Conservation (phyloP, 37 sponge, comb jelly and placozoan species). For the Hexactinellida sp. region DNA sequence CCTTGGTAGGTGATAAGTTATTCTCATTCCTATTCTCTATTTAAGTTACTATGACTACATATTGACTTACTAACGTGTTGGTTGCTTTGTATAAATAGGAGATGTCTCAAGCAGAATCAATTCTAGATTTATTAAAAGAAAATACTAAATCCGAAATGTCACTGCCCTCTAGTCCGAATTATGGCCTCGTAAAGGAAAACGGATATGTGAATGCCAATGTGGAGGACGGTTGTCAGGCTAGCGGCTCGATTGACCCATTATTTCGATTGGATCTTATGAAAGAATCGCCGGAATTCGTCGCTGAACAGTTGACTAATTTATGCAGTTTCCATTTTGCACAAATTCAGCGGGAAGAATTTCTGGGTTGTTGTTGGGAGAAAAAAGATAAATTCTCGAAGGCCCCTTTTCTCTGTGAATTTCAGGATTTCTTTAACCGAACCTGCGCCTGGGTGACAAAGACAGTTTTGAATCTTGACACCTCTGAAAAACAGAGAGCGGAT, state of each 20-base stretch:
- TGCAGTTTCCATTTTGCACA: neutral
- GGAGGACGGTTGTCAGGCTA: neutral
- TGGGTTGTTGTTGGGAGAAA: neutral
- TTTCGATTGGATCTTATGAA: neutral
- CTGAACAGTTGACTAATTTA: neutral
- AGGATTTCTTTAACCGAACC: neutral
- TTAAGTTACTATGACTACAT: neutral
- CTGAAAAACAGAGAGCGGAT: neutral
- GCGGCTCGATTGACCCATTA: neutral
- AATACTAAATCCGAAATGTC: neutral
- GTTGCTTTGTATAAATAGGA: neutral
- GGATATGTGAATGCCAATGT: neutral
- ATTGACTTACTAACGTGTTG: neutral
- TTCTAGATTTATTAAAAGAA: neutral
- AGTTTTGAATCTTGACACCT: neutral
- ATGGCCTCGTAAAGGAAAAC: neutral
- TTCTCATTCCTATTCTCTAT: neutral
- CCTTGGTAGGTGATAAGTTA: neutral
- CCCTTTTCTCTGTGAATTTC: neutral
- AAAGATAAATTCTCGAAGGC: neutral
- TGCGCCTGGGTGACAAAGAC: neutral
- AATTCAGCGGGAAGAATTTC: neutral
- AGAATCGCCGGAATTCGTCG: neutral
- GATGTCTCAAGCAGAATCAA: neutral
- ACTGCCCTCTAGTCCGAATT: neutral